phyloP scores from a whole-genome alignment of 2,113 vertebrate genomes.

The Proteles cristata region DNA sequence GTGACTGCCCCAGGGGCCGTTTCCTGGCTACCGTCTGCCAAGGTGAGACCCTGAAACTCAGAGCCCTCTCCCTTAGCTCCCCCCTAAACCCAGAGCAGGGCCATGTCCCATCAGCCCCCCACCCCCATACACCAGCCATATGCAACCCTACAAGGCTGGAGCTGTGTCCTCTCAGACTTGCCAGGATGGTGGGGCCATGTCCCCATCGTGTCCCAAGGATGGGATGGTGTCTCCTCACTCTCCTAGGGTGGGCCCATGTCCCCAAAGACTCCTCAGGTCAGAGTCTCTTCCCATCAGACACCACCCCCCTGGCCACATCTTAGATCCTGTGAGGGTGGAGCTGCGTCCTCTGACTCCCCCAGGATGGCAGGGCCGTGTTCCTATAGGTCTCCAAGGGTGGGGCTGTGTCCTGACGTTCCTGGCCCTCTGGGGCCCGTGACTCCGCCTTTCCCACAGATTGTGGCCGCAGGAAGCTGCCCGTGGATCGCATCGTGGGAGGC shows the following conservation, averaged over 20 bases:
- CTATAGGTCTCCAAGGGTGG: too few relatives aligned
- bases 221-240: not conserved
- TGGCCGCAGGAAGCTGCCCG: conserved; percentile 90
- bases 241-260: not conserved
- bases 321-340: not conserved
- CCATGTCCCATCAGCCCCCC: not conserved
- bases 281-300: not conserved
- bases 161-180: not conserved
- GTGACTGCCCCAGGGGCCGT: conserved; percentile 81
- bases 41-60: conserved; percentile 75
- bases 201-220: not conserved
- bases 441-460: conserved; percentile 85
- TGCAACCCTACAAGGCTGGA: not conserved
- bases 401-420: not conserved
- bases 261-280: too few relatives aligned
- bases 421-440: fast-evolving
- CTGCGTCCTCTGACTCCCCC: not conserved
- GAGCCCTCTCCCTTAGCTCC: not conserved
- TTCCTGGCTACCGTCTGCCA: conserved; percentile 83
- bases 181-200: not conserved
- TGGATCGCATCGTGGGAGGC: conserved; percentile 93
- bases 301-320: too few relatives aligned
- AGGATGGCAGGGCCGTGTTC: not conserved
- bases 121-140: not conserved
- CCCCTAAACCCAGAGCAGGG: too few relatives aligned